phyloP scores from a whole-genome alignment of 2,888 invertebrate species.

The Iselma pallidipennis region DNA sequence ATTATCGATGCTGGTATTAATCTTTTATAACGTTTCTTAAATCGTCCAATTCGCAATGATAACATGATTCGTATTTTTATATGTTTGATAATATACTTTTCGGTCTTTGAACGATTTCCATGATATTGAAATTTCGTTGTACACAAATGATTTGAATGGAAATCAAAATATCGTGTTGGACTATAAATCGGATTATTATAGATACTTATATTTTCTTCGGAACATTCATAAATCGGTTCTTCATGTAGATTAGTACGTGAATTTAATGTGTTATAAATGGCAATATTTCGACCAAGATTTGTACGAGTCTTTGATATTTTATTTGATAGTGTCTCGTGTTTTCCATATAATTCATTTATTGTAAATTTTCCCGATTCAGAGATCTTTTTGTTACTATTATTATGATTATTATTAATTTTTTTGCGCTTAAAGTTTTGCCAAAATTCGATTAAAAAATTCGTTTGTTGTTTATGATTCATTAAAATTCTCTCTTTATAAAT shows the following conservation, averaged over 20 bases:
- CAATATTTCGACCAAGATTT: constrained; percentile 41
- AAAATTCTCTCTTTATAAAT: constrained; percentile 46
- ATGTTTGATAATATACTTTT: constrained; percentile 66
- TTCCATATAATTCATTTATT: constrained; percentile 40
- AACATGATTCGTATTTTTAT: constrained; percentile 70
- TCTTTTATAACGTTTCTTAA: constrained; percentile 49
- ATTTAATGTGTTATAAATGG: constrained; percentile 46
- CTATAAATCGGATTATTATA: constrained; percentile 53
- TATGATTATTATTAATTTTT: constrained; percentile 26
- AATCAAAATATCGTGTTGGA: constrained; percentile 33
- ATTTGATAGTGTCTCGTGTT: constrained; percentile 7
- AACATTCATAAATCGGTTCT: constrained; percentile 54
- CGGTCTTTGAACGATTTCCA: constrained; percentile 52
- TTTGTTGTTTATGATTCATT: constrained; percentile 25
- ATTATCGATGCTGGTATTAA: not conserved
- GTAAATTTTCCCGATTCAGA: constrained; percentile 36
- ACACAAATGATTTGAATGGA: constrained; percentile 31
- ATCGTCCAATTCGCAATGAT: constrained; percentile 65
- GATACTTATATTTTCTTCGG: constrained; percentile 49
- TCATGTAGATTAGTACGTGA: constrained; percentile 51
- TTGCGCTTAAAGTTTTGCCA: constrained; percentile 39
- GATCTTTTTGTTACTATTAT: constrained; percentile 15
- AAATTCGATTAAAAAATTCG: constrained; percentile 29
- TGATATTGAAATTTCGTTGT: constrained; percentile 15
- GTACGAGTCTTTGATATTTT: constrained; percentile 15